Base-by-base conservation (phyloP, 2,797 vertebrate species). In the Spondyliosoma cantharus region DNA sequence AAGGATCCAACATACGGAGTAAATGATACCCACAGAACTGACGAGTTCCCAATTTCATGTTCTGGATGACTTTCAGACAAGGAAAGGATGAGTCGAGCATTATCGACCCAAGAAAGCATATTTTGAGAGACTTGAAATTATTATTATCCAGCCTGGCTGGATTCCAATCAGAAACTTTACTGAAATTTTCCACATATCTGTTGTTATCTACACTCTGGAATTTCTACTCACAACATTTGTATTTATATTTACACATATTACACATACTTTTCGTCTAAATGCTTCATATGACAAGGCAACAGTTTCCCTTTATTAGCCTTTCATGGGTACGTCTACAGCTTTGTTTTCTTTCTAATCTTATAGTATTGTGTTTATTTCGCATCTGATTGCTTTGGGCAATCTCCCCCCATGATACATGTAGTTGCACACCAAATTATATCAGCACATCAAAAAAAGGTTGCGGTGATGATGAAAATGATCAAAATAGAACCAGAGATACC, bases 11-110 rank as follows among this genome's bases (percentile, higher is more conserved):
- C 49, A 25, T 80, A 76, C 56, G 43, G 73, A 49, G 78, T 69
- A 80, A 87, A 76, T 45, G 37, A 91, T 89, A 77, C 74, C 25
- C 27, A 2, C 48, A 71, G 85, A 67, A 71, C 8, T 37, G 62
- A 61, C 14, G 4, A 64, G 61, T 72, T 61, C 27, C 16, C 48
- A 17, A 7, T 68, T 81, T 60, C 50, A 57, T 50, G 64, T 76
- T 65, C 49, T 17, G 4, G 50, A 14, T 76, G 71, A 78, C 82
- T 79, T 86, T 89, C 32, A 71, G 25, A 71, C 24, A 27, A 62
- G 43, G 52, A 12, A 60, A 71, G 24, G 60, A 74, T 37, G 32
- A 61, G 37, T 62, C 27, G 2, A 14, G 43, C 27, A 11, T 22
- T 25, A 48, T 50, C 56, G 14, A 45, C 16, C 4, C 32, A 22